Conservation (phyloP, 2,797 vertebrate genomes). For the Enteromius argenteus region DNA sequence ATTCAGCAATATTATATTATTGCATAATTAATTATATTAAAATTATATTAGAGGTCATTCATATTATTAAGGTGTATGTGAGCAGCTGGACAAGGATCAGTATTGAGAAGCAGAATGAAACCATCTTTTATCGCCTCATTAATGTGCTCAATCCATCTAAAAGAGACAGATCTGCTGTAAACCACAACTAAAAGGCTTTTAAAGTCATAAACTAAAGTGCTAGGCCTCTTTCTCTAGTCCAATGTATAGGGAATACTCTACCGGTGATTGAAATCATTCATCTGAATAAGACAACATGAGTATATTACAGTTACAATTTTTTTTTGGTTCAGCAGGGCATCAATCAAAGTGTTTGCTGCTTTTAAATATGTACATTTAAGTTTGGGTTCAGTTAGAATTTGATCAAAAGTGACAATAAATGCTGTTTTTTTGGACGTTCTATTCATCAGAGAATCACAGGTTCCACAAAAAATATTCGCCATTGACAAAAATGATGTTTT, state of each 20-base stretch:
- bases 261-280: background rate
- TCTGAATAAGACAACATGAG: background rate
- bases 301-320: background rate
- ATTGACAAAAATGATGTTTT: no score
- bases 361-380: background rate
- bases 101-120: slow-evolving; percentile 20
- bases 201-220: slow-evolving; percentile 53
- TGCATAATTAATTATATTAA: no score
- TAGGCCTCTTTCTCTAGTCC: background rate
- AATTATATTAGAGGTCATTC: background rate
- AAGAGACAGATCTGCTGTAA: slow-evolving; percentile 47
- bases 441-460: background rate
- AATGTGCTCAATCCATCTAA: slow-evolving; percentile 51
- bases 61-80: background rate
- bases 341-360: background rate
- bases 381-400: background rate
- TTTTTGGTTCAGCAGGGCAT: background rate
- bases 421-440: background rate
- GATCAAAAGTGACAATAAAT: background rate
- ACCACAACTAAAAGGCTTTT: slow-evolving; percentile 56
- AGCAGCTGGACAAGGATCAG: slow-evolving; percentile 12
- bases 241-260: slow-evolving; percentile 13
- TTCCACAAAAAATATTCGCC: background rate
- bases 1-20: background rate
- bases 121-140: slow-evolving; percentile 51